Evolutionary conservation across 2,113 vertebrate genomes (phyloP).

Genomic region (Scolopax mira): DNA sequence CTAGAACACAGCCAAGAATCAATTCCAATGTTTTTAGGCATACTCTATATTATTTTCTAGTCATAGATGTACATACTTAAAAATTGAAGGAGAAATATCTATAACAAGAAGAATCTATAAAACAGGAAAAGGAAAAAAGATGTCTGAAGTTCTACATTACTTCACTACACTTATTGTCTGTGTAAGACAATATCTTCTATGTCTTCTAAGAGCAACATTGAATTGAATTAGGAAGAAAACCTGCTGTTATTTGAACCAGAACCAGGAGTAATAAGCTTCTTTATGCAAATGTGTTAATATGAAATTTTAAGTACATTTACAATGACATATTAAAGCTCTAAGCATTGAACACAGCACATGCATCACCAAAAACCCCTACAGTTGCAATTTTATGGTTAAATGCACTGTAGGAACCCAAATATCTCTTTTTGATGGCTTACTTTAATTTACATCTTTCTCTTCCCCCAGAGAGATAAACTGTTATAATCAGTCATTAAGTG

Average conservation of each 20-base stretch:
- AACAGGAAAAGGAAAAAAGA: background rate
- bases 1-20: background rate
- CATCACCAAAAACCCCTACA: conserved; percentile 40
- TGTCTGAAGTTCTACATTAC: background rate
- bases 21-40: background rate
- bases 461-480: conserved; percentile 32
- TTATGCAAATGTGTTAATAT: background rate
- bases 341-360: conserved; percentile 18
- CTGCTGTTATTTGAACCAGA: conserved; percentile 53
- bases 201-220: background rate
- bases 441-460: conserved; percentile 56
- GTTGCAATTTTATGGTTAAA: conserved; percentile 61
- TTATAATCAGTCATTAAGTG: conserved; percentile 50
- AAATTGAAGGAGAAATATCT: background rate
- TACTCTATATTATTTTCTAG: background rate
- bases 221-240: conserved; percentile 38
- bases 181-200: background rate
- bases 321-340: conserved; percentile 50
- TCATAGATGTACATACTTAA: background rate
- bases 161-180: background rate
- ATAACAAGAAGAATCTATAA: background rate
- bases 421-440: conserved; percentile 53
- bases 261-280: background rate
- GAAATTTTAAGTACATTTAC: conserved; percentile 49
- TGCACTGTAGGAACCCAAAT: conserved; percentile 45